Base-by-base conservation (phyloP, 92 coral and sea anemone genomes). In the Zoanthus gigantus region DNA sequence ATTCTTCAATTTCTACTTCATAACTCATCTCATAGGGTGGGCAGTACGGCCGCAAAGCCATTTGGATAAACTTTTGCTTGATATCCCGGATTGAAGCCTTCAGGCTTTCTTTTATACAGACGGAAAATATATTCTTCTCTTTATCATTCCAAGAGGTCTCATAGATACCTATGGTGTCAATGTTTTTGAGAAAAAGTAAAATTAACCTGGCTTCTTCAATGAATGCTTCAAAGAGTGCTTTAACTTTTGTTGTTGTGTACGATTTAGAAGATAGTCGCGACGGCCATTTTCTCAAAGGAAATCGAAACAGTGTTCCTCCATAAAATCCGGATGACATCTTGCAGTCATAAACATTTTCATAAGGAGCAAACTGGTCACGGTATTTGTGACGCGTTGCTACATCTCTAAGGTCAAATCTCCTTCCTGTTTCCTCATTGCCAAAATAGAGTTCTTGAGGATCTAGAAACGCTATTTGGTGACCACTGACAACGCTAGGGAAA, bases 381-480 rank as follows among this genome's bases (percentile, higher is more conserved):
- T 86, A 95, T 50, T 76, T 78, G 53, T 91, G 92, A 3, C 89
- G 85, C 13, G 94, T 85, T 18, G 92, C 78, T 7, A 93, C 88
- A 47, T 93, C 95, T 61, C 91, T 74, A 9, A 96, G 92, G 44
- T 93, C 93, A 82, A 90, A 96, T 76, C 94, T 92, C 50, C 93
- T 92, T 13, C 99, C 99, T 11, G 99, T 92, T 93, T 95, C 98
- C 7, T 90, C 94, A 11, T 89, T 82, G 11, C 96, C 97, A 76
- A 96, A 96, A 86, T 90, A 96, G 9, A 94, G 93, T 84, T 95
- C 99, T 82, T 96, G 99, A 3, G 99, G 99, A 71, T 96, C 99
- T 18, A 96, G 89, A 78, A 96, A 95, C 46, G 98, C 99, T 46
- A 95, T 78, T 47, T 89, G 86, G 67, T 80, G 93, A 32, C 87